Evolutionary conservation across 2,888 invertebrate species (phyloP).

Genomic region (Erynnis tages): DNA sequence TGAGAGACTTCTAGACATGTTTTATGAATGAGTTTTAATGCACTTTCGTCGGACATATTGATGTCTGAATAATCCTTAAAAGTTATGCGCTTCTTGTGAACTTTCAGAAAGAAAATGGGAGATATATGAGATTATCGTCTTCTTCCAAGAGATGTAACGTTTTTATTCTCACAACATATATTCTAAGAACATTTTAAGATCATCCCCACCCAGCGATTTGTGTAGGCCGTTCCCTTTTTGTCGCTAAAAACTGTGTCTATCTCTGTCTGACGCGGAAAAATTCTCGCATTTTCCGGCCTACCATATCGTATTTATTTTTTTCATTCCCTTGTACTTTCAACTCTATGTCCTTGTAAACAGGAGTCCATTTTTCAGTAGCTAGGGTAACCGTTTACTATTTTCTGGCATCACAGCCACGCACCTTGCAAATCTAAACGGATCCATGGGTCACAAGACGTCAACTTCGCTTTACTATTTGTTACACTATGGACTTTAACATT

Average conservation of each 20-base stretch:
- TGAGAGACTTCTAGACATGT: slow-evolving; percentile 72
- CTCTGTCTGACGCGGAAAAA: slow-evolving; percentile 73
- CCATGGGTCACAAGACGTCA: slow-evolving; percentile 6
- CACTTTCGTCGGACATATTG: slow-evolving; percentile 45
- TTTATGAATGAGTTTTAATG: slow-evolving; percentile 75
- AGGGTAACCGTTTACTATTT: slow-evolving; percentile 37
- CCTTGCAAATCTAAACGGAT: slow-evolving; percentile 31
- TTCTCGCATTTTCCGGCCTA: slow-evolving; percentile 58
- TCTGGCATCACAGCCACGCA: slow-evolving; percentile 36
- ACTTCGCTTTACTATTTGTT: slow-evolving; percentile 34
- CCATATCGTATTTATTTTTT: slow-evolving; percentile 53
- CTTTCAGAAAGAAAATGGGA: neutral
- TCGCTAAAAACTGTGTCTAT: slow-evolving; percentile 69
- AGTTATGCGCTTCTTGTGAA: neutral
- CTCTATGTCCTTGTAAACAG: slow-evolving; percentile 32
- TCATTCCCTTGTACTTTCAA: slow-evolving; percentile 36
- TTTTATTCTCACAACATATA: slow-evolving; percentile 25
- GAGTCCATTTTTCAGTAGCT: slow-evolving; percentile 36
- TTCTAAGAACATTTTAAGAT: slow-evolving; percentile 70
- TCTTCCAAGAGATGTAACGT: slow-evolving; percentile 9
- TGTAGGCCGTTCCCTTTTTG: slow-evolving; percentile 77
- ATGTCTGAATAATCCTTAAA: slow-evolving; percentile 10
- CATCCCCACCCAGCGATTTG: slow-evolving; percentile 65
- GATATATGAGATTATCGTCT: neutral
- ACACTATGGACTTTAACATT: neutral